Conservation (phyloP, 2,797 vertebrate species). For the Aphelocoma californica region DNA sequence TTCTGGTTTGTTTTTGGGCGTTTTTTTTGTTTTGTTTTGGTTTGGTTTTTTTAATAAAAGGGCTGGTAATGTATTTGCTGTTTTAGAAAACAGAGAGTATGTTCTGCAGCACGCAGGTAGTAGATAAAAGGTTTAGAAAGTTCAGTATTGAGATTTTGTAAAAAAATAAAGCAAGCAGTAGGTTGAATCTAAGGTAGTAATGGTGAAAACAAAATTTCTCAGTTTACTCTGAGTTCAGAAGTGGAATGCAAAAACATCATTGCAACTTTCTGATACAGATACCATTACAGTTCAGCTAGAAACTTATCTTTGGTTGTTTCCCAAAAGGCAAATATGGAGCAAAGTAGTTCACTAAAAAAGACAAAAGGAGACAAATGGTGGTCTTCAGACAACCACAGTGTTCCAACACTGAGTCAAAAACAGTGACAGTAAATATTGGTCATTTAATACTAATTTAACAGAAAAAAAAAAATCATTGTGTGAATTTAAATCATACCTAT, state of each 20-base stretch:
- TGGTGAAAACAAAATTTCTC: background rate
- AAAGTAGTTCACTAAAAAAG: background rate
- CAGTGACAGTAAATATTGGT: background rate
- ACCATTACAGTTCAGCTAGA: background rate
- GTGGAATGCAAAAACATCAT: background rate
- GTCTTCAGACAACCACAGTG: background rate
- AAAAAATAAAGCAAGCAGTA: background rate
- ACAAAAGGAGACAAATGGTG: background rate
- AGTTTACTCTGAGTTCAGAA: background rate
- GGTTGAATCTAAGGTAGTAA: background rate
- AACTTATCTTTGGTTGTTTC: background rate
- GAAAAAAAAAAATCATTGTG: background rate
- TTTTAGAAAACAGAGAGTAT: background rate
- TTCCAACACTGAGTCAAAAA: background rate
- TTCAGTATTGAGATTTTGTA: background rate
- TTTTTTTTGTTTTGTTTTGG: accelerated
- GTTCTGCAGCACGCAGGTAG: background rate
- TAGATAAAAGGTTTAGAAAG: background rate
- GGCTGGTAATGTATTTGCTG: background rate
- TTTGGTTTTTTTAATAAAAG: background rate
- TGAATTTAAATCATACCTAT: background rate
- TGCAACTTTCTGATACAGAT: background rate
- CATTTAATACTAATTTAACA: background rate
- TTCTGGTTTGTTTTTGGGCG: too few relatives aligned
- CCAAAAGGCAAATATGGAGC: background rate